Percentiles rank a stretch among this genome's conserved stretches.
Conservation (phyloP, 1,140 invertebrate species). For the Rhopalosiphum maidis region DNA sequence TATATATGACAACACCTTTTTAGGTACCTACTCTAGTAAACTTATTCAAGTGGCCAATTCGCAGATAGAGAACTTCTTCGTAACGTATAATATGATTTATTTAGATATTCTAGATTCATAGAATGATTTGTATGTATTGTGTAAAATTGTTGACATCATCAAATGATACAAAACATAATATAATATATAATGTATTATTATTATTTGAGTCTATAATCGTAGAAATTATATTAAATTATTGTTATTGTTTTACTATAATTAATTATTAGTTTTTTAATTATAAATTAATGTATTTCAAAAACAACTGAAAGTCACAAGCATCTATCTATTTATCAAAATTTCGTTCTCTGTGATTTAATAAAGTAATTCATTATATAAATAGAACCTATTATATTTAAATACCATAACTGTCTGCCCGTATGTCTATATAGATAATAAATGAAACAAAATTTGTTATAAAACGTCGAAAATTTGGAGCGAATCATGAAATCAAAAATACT, state of each 20-base stretch:
- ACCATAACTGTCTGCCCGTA: not conserved
- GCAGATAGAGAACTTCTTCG: not conserved
- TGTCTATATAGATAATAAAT: not conserved
- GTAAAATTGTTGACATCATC: not conserved
- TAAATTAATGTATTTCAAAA: not conserved
- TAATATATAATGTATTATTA: not conserved
- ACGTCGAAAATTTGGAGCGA: not conserved
- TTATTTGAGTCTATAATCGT: not conserved
- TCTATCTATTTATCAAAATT: not conserved
- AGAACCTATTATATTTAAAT: too few species aligned
- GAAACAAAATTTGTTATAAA: too few species aligned
- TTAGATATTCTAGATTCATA: too few species aligned
- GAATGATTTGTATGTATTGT: not conserved
- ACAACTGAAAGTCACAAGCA: not conserved
- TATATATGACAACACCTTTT: not conserved
- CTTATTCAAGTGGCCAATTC: not conserved
- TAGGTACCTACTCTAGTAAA: not conserved
- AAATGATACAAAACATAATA: not conserved
- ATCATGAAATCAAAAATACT: not conserved
- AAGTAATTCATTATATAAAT: too few species aligned
- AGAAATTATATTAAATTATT: not conserved
- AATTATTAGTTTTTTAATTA: not conserved
- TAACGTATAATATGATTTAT: not conserved
- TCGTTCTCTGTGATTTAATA: not conserved
- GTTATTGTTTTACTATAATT: not conserved